Conservation (phyloP, 2,797 vertebrate species). For the Eutrigla gurnardus region DNA sequence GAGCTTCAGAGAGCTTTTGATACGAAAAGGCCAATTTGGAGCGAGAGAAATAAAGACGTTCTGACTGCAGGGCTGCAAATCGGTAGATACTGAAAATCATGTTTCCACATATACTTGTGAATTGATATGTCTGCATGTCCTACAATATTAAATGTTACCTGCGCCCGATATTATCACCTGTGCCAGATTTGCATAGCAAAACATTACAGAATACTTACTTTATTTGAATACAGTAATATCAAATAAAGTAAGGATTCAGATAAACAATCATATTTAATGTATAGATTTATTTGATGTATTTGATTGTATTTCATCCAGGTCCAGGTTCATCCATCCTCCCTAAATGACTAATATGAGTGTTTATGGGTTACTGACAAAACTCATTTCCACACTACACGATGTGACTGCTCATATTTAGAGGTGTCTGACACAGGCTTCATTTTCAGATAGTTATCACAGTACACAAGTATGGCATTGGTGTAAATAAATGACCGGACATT, state of each 20-base stretch:
- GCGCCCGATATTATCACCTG: not conserved
- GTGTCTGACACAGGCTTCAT: constrained; percentile 4
- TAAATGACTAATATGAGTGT: constrained; percentile 13
- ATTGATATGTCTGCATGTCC: not conserved
- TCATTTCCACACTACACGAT: constrained; percentile 30
- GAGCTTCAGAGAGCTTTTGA: constrained; percentile 29
- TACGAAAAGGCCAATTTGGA: constrained; percentile 5
- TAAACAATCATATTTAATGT: not conserved
- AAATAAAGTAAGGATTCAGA: not conserved
- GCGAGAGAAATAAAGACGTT: constrained; percentile 14
- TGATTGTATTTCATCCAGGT: constrained; percentile 1
- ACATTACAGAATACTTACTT: not conserved
- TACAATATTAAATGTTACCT: not conserved
- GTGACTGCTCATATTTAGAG: constrained; percentile 29
- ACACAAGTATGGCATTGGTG: not conserved
- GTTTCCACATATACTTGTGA: not conserved
- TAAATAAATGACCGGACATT: not conserved
- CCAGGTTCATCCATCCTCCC: constrained; percentile 1
- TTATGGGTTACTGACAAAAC: constrained; percentile 48
- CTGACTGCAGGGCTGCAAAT: not conserved
- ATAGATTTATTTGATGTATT: not conserved
- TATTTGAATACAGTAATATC: constrained; percentile 5
- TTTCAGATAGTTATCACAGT: constrained; percentile 10
- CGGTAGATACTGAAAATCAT: not conserved
- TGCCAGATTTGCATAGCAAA: not conserved